Evolutionary conservation across 1,140 invertebrate genomes (phyloP), one percentile per base, ranked within the genome.

Genomic region (Idris sp.): DNA sequence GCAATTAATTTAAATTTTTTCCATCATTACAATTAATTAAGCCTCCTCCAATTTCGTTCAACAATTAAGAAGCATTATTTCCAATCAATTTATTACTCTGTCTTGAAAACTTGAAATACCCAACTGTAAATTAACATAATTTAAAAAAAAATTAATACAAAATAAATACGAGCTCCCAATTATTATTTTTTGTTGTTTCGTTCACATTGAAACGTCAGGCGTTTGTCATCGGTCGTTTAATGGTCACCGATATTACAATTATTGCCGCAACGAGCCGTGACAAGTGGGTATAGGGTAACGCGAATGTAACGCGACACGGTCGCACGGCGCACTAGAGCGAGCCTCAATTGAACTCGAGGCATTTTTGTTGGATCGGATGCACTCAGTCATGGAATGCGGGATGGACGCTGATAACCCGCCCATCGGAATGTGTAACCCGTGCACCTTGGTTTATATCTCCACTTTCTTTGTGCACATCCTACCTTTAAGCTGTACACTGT

Each of bases 361-460:
- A 71, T 62, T 71, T 71, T 71, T 71, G 33, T 53, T 48, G 51
- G 51, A 72, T 72, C 58, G 44, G 68, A 49, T 49, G 58, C 51
- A 61, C 40, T 72, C 56, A 58, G 58, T 65, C 61, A 36, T 74
- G 69, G 78, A 79, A 81, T 78, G 81, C 79, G 78, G 84, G 80
- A 81, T 81, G 81, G 79, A 85, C 84, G 79, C 77, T 84, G 83
- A 85, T 85, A 84, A 84, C 79, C 82, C 81, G 81, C 78, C 79
- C 83, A 83, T 84, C 76, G 84, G 84, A 85, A 85, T 85, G 84
- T 78, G 73, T 81, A 84, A 83, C 80, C 81, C 81, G 83, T 82
- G 80, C 81, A 82, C 79, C 83, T 83, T 84, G 79, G 81, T 71
- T 56, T 59, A 76, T 77, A 71, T 77, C 62, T 75, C 67, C 31